Evolutionary conservation across 2,797 vertebrate genomes (phyloP).

Genomic region (Microcaecilia unicolor): DNA sequence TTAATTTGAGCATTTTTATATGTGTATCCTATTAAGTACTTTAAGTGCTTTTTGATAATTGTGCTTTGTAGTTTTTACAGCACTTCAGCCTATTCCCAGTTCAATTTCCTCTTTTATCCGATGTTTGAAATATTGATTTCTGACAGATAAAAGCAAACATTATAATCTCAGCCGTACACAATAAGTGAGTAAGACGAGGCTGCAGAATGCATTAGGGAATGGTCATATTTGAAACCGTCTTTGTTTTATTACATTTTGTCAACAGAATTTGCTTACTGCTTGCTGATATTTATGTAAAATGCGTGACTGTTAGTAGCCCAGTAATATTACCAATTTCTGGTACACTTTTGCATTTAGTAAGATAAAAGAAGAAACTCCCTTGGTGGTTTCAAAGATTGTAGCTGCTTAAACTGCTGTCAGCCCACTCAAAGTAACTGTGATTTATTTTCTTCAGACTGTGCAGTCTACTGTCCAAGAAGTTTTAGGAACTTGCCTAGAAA

Average conservation of each 20-base stretch:
- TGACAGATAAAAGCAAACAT: conserved; percentile 99
- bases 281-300: conserved; percentile 88
- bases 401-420: conserved; percentile 97
- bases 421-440: conserved; percentile 91
- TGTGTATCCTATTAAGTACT: conserved; percentile 98
- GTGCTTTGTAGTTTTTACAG: conserved; percentile 99
- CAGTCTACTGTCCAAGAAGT: conserved; percentile 53
- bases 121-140: conserved; percentile 99
- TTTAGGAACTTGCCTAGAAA: conserved; percentile 48
- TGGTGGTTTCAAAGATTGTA: conserved; percentile 85
- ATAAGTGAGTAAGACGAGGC: conserved; percentile 65
- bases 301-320: conserved; percentile 62
- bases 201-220: conserved; percentile 73
- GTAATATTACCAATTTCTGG: conserved; percentile 79
- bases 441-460: conserved; percentile 92
- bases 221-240: conserved; percentile 72
- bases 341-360: conserved; percentile 83
- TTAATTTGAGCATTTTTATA: conserved; percentile 98
- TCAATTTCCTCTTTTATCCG: conserved; percentile 99
- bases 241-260: conserved; percentile 96
- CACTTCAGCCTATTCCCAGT: conserved; percentile 99
- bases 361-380: conserved; percentile 80
- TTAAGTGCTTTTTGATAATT: conserved; percentile 99
- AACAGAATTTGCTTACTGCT: conserved; percentile 96
- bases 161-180: conserved; percentile 92